These are phyloP conservation scores for Potorous gilbertii DNA, from an alignment of 2,797 vertebrate genomes.

Conservation along the genomic window DNA sequence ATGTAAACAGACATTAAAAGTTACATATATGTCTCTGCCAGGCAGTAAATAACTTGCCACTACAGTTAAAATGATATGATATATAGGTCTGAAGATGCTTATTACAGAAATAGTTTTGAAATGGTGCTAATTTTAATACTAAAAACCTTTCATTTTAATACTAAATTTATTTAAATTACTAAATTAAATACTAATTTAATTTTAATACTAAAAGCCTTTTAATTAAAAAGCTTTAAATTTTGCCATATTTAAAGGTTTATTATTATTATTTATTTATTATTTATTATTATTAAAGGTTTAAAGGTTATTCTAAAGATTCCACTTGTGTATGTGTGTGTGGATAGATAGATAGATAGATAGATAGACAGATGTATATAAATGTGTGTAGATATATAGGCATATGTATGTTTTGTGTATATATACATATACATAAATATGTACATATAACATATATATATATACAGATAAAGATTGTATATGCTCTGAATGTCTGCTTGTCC, in stretches of 20 bases:
- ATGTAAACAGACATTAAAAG: background rate
- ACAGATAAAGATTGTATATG: too few species aligned
- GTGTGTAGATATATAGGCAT: too few species aligned
- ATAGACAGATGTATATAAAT: too few species aligned
- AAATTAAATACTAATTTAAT: too few species aligned
- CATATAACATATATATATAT: too few species aligned
- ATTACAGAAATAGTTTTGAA: background rate
- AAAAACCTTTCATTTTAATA: background rate
- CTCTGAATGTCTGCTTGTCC: too few species aligned
- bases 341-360: too few species aligned
- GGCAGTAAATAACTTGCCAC: background rate
- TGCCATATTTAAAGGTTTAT: background rate
- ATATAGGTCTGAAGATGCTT: background rate
- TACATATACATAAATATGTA: too few species aligned
- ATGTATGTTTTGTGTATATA: too few species aligned
- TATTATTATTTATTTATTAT: too few species aligned
- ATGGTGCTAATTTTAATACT: background rate
- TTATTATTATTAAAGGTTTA: background rate
- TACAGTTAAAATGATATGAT: background rate
- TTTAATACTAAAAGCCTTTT: background rate
- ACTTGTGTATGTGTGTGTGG: background rate
- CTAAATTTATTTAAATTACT: too few species aligned
- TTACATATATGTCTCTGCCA: background rate
- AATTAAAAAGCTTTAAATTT: background rate
- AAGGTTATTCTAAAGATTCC: background rate